A percentile compares a stretch with the other conserved stretches of the same genome.
These are phyloP conservation scores for Carollia perspicillata DNA, from an alignment of 2,113 vertebrate species.

Conservation along the genomic window DNA sequence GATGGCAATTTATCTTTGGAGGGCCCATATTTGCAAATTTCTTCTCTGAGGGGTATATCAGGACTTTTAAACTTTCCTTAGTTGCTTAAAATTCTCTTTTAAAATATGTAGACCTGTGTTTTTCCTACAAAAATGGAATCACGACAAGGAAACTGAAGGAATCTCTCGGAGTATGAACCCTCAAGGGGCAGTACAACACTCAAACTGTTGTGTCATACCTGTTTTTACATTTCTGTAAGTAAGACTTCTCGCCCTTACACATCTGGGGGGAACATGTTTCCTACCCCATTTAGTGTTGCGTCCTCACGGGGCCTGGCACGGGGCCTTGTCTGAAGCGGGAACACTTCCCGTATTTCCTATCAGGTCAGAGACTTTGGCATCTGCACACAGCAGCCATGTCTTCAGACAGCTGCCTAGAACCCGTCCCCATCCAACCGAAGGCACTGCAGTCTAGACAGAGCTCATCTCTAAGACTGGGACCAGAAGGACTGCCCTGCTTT, in stretches of 20 bases:
- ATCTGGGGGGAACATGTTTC: not conserved
- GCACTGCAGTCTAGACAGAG: slow-evolving; percentile 13
- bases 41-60: slow-evolving; percentile 14
- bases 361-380: not conserved
- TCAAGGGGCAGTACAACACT: not conserved
- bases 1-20: slow-evolving; percentile 19
- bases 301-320: not conserved
- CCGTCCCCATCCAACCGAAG: not conserved
- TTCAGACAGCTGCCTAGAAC: not conserved
- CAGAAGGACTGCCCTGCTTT: slow-evolving; percentile 12
- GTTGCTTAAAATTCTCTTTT: slow-evolving; percentile 47
- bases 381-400: not conserved
- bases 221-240: not conserved
- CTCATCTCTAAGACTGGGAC: not conserved
- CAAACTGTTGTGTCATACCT: not conserved
- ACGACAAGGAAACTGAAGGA: slow-evolving; percentile 33
- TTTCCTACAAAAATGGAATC: slow-evolving; percentile 31
- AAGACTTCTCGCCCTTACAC: not conserved
- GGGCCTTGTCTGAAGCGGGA: not conserved
- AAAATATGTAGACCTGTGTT: slow-evolving; percentile 45
- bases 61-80: slow-evolving; percentile 27
- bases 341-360: not conserved
- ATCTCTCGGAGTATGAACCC: not conserved
- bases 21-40: slow-evolving; percentile 1
- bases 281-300: not conserved